A percentile compares a stretch with the other conserved stretches of the same genome.
Conservation (phyloP, 1,140 invertebrate genomes). For the Palaemon carinicauda region DNA sequence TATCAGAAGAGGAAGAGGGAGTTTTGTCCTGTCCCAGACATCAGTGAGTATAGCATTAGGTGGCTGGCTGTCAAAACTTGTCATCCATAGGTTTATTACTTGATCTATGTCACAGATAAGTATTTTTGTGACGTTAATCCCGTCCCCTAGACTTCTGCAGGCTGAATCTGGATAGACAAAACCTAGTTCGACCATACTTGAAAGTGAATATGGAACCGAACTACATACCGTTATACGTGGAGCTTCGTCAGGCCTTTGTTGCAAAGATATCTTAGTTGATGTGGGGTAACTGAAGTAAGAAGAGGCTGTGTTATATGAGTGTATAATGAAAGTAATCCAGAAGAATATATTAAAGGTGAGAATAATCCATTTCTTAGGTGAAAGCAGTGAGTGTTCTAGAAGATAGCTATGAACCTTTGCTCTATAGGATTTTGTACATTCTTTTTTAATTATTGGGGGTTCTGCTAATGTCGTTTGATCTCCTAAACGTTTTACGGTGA, state of each 20-base stretch:
- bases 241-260: not conserved
- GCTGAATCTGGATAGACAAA: not conserved
- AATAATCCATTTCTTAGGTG: too few species aligned
- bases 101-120: not conserved
- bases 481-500: too few species aligned
- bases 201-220: not conserved
- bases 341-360: too few species aligned
- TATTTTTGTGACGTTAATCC: not conserved
- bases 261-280: not conserved
- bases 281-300: constrained; percentile 2
- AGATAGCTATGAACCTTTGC: too few species aligned
- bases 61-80: not conserved
- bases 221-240: not conserved
- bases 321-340: not conserved
- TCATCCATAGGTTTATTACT: not conserved
- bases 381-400: too few species aligned
- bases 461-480: too few species aligned
- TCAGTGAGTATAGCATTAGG: not conserved
- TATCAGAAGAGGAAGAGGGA: not conserved
- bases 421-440: too few species aligned
- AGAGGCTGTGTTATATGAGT: not conserved
- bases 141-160: not conserved
- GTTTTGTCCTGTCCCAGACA: not conserved
- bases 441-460: too few species aligned
- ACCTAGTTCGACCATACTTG: not conserved